Conservation (phyloP, 2,113 vertebrate genomes). For the Bufo bufo region DNA sequence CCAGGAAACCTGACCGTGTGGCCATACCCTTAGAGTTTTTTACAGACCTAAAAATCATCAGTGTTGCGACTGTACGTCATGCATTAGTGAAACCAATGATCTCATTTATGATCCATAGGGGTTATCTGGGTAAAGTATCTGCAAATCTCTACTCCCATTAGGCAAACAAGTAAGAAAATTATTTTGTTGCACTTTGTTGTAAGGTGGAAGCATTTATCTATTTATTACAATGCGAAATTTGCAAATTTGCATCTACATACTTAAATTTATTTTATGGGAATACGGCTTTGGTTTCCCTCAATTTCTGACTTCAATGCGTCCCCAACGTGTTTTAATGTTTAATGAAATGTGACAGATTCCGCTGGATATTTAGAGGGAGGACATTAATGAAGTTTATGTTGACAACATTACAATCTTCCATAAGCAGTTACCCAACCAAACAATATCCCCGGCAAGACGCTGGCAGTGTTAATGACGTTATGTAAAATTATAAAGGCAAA, state of each 20-base stretch:
- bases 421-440: slow-evolving; percentile 27
- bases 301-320: slow-evolving; percentile 55
- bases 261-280: slow-evolving; percentile 57
- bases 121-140: background rate
- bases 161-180: slow-evolving; percentile 20
- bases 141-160: background rate
- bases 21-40: too few relatives aligned
- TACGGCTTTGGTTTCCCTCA: slow-evolving; percentile 41
- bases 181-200: background rate
- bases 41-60: background rate
- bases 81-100: background rate
- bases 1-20: too few relatives aligned
- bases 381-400: slow-evolving; percentile 59
- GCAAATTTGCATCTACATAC: slow-evolving; percentile 52
- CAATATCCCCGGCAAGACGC: slow-evolving; percentile 86
- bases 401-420: slow-evolving; percentile 47
- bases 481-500: slow-evolving; percentile 99
- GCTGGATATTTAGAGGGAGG: slow-evolving; percentile 49
- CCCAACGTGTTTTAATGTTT: slow-evolving; percentile 63
- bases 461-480: slow-evolving; percentile 97
- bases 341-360: slow-evolving; percentile 65
- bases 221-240: slow-evolving; percentile 38
- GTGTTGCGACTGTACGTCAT: background rate
- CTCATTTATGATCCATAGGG: background rate
- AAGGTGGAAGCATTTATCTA: background rate